Evolutionary conservation across 2,888 invertebrate genomes (phyloP), one percentile per base, ranked within the genome.

Genomic region (Drosophila acutilabella): DNA sequence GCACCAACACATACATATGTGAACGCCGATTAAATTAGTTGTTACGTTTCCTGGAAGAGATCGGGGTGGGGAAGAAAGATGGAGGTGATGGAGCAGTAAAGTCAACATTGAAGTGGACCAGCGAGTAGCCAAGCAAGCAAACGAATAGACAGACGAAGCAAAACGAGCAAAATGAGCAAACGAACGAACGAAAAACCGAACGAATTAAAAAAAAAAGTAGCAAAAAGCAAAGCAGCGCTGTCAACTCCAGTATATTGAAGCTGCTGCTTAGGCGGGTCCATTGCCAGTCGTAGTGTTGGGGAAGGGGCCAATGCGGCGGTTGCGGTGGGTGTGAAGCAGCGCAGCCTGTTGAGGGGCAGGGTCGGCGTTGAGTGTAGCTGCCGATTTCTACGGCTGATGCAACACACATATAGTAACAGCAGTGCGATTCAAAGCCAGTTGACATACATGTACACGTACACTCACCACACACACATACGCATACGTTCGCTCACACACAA

Each of bases 321-420:
- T 41, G 48, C 45, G 40, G 67, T 40, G 54, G 45, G 53, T 53
- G 61, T 57, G 51, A 51, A 30, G 58, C 44, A 57, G 64, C 56
- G 38, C 13, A 57, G 41, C n/a, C 30, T 40, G 62, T 45, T 65
- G 70, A 47, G 64, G 74, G 73, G 76, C 67, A 78, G 75, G 78
- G 80, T 69, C 70, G 78, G 65, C 70, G 78, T 68, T 61, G 71
- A 72, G 81, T 79, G 66, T 68, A 77, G 70, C 87, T 71, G 80
- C 60, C 75, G 83, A 83, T 84, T 83, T 84, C 83, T 86, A 81
- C 78, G 86, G 86, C 85, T 85, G 85, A 85, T 85, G 85, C 85
- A 88, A 84, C 88, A 83, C 72, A 68, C 71, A 64, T 48, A 59
- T 57, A 20, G 47, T 66, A 65, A 66, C 77, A 74, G 68, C 74